phyloP scores from a whole-genome alignment of 2,797 vertebrate species.

The Anniella stebbinsi region DNA sequence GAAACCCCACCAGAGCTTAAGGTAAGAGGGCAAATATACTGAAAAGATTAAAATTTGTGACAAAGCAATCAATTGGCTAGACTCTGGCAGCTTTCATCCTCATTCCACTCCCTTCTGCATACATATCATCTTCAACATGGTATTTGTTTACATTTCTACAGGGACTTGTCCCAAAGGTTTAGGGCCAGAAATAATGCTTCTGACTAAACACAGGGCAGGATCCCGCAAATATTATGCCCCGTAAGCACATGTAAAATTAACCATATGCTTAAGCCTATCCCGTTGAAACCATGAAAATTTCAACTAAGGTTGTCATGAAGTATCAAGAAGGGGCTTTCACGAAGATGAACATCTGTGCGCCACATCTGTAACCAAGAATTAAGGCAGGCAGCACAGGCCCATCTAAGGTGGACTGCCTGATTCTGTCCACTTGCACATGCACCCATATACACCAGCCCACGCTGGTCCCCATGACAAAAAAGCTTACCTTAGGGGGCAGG shows the following conservation, averaged over 20 bases:
- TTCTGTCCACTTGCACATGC: not conserved
- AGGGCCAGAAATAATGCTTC: not conserved
- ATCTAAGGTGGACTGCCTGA: too few relatives aligned
- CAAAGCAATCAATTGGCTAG: not conserved
- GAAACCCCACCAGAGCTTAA: conserved; percentile 35
- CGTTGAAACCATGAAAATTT: not conserved
- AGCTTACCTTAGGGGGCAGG: too few relatives aligned
- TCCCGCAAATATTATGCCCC: not conserved
- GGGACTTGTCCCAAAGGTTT: not conserved
- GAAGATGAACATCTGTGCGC: too few relatives aligned
- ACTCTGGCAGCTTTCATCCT: accelerated
- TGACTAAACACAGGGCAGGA: not conserved
- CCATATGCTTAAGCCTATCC: not conserved
- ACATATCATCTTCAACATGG: not conserved
- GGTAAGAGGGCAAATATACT: conserved; percentile 42
- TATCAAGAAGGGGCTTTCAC: not conserved
- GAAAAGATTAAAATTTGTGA: conserved; percentile 28
- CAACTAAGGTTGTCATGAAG: not conserved
- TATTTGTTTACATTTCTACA: not conserved
- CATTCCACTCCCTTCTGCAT: not conserved
- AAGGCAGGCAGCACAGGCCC: not conserved
- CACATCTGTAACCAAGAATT: not conserved
- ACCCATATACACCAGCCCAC: not conserved
- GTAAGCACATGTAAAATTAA: not conserved
- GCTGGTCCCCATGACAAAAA: not conserved